Percentiles rank a stretch among this genome's conserved stretches.
Evolutionary conservation across 2,113 vertebrate genomes (phyloP).

Genomic region (Mormyrus lacerda): DNA sequence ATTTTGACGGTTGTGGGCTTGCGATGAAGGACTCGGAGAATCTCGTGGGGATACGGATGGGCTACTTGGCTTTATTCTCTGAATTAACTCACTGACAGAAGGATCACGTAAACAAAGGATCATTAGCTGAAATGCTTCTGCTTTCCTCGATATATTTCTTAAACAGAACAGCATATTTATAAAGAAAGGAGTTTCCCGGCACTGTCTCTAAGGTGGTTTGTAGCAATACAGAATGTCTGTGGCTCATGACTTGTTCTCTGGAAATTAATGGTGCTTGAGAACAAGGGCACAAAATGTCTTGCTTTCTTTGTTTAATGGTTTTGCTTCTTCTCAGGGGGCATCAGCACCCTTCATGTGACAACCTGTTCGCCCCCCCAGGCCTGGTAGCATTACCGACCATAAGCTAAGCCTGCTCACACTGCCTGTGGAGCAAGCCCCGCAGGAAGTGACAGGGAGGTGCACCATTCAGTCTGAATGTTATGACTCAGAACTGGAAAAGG

Average conservation of each 20-base stretch:
- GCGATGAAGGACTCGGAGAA: neutral
- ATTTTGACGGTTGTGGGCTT: neutral
- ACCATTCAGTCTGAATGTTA: neutral
- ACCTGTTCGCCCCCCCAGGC: neutral
- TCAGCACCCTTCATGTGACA: neutral
- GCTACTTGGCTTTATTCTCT: neutral
- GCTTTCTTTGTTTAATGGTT: neutral
- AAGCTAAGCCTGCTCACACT: neutral
- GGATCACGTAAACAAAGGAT: neutral
- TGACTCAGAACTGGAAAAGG: slow-evolving; percentile 1
- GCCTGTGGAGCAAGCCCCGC: neutral
- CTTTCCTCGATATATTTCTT: neutral
- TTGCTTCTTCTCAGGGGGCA: neutral
- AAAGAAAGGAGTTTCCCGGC: neutral
- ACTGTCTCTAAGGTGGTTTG: neutral
- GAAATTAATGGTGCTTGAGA: neutral
- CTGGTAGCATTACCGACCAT: neutral
- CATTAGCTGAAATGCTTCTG: neutral
- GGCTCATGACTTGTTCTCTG: neutral
- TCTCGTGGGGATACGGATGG: neutral
- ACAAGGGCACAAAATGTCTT: neutral
- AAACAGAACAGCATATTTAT: neutral
- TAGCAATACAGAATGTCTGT: neutral
- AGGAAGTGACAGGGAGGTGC: neutral
- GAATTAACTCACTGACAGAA: neutral